These are phyloP conservation scores for Drosophila mimica DNA, from an alignment of 2,888 invertebrate genomes.

Conservation along the genomic window DNA sequence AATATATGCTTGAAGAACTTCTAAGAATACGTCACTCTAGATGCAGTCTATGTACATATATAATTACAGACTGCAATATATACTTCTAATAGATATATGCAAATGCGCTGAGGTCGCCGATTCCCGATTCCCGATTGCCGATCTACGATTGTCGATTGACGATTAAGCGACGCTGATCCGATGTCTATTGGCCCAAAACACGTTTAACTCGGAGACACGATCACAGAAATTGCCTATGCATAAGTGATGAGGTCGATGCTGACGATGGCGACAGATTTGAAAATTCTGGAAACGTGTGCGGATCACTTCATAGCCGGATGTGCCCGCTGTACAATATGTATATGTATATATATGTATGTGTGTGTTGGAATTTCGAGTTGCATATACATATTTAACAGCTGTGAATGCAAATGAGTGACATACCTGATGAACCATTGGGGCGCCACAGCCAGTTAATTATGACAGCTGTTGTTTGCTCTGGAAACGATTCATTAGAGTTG, in stretches of 20 bases:
- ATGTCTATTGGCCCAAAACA: conserved; percentile 54
- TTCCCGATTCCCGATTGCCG: conserved; percentile 26
- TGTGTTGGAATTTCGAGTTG: conserved; percentile 28
- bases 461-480: conserved; percentile 25
- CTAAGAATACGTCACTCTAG: conserved; percentile 59
- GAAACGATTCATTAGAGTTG: conserved; percentile 39
- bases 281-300: conserved; percentile 67
- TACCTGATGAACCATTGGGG: conserved; percentile 49
- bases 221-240: conserved; percentile 61
- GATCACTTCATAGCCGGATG: conserved; percentile 60
- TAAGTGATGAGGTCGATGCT: conserved; percentile 57
- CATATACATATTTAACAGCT: conserved; percentile 55
- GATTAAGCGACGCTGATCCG: conserved; percentile 10
- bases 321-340: conserved; percentile 14
- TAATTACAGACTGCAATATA: conserved; percentile 4
- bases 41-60: conserved; percentile 8
- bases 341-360: background rate
- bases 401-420: conserved; percentile 66
- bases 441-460: conserved; percentile 28
- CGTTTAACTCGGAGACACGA: conserved; percentile 54
- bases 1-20: conserved; percentile 40
- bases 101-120: conserved; percentile 45
- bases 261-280: conserved; percentile 49
- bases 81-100: conserved; percentile 11
- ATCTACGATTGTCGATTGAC: conserved; percentile 9